A percentile compares a stretch with the other conserved stretches of the same genome.
Evolutionary conservation across 1,140 invertebrate species (phyloP).

Genomic region (Drosophila albomicans): DNA sequence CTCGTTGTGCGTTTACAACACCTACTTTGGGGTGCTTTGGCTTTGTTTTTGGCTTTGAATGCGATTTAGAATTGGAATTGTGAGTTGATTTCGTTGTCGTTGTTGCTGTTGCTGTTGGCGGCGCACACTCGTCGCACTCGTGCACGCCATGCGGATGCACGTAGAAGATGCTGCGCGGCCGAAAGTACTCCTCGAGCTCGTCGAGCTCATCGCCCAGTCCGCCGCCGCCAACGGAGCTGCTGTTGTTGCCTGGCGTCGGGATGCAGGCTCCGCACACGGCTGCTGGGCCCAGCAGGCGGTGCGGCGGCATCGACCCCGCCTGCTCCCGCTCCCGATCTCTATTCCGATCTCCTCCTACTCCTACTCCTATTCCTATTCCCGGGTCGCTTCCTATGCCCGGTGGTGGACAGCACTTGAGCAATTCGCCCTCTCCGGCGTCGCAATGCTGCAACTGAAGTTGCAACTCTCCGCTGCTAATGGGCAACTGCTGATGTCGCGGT

Average conservation of each 20-base stretch:
- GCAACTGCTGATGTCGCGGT: conserved; percentile 58
- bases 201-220: conserved; percentile 84
- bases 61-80: neutral
- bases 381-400: too few relatives aligned
- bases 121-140: conserved; percentile 85
- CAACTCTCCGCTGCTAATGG: conserved; percentile 58
- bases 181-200: conserved; percentile 87
- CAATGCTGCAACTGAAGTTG: conserved; percentile 70
- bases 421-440: conserved; percentile 83
- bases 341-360: neutral
- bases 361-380: neutral
- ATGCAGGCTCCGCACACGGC: conserved; percentile 88
- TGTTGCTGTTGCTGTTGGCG: conserved; percentile 50
- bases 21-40: conserved; percentile 43
- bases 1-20: neutral
- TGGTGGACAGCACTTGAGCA: conserved; percentile 82
- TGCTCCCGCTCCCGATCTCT: conserved; percentile 3
- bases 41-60: conserved; percentile 9
- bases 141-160: conserved; percentile 85
- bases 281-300: conserved; percentile 87
- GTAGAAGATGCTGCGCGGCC: conserved; percentile 87
- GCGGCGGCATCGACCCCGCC: conserved; percentile 86
- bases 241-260: conserved; percentile 82
- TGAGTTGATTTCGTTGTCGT: neutral
- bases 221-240: conserved; percentile 16